Evolutionary conservation across 2,888 invertebrate species (phyloP).

Genomic region (Lithosia quadra): DNA sequence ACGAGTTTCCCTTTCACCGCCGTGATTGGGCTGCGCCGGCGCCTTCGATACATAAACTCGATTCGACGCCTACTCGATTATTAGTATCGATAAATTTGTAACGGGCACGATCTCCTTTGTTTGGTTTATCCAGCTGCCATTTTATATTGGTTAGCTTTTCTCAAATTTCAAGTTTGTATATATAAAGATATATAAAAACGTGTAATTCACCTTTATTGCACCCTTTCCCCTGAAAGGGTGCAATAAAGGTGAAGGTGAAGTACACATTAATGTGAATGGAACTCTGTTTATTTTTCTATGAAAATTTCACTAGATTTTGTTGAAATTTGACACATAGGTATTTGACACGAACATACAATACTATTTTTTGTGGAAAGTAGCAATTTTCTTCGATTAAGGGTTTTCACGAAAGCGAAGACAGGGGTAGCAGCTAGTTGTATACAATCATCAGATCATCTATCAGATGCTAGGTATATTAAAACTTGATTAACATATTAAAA

Average conservation of each 20-base stretch:
- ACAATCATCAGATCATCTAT: not conserved
- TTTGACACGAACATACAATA: too few relatives aligned
- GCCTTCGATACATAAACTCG: conserved; percentile 56
- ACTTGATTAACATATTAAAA: not conserved
- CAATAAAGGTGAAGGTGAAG: too few relatives aligned
- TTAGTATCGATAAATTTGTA: conserved; percentile 53
- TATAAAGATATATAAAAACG: too few relatives aligned
- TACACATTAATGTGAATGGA: too few relatives aligned
- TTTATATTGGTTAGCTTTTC: conserved; percentile 7
- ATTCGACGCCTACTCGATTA: conserved; percentile 60
- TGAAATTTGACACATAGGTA: too few relatives aligned
- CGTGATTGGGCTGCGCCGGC: conserved; percentile 64
- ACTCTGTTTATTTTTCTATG: too few relatives aligned
- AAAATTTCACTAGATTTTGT: too few relatives aligned
- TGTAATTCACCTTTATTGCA: too few relatives aligned
- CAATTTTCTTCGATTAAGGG: too few relatives aligned
- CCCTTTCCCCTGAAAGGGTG: too few relatives aligned
- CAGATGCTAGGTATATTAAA: not conserved
- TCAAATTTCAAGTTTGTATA: not conserved
- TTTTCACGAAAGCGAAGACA: too few relatives aligned
- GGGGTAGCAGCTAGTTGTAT: not conserved
- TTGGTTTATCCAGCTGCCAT: conserved; percentile 16
- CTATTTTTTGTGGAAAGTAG: too few relatives aligned
- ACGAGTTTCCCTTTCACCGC: conserved; percentile 78
- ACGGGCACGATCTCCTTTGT: conserved; percentile 50